Percentiles rank a stretch among this genome's conserved stretches.
Evolutionary conservation across 2,113 vertebrate species (phyloP).

Genomic region (Aythya baeri): DNA sequence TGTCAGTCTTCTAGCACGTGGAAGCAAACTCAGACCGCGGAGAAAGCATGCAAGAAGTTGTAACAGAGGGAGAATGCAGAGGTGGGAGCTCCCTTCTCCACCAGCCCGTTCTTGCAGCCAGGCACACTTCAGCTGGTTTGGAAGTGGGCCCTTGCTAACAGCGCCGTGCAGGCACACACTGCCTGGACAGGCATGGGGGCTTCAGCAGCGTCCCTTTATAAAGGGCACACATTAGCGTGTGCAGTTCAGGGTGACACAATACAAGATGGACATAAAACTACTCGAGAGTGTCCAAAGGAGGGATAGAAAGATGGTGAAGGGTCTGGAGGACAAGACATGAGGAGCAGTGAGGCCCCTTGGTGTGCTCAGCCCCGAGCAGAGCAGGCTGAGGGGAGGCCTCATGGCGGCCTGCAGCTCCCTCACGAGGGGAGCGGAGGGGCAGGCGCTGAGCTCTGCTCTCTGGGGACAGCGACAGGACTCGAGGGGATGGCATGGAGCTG

Average conservation of each 20-base stretch:
- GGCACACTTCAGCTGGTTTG: neutral
- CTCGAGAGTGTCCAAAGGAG: neutral
- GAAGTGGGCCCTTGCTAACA: fast-evolving
- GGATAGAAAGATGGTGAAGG: neutral
- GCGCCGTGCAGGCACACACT: neutral
- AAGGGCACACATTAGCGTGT: neutral
- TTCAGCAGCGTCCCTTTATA: neutral
- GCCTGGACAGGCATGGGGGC: neutral
- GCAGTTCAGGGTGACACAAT: neutral
- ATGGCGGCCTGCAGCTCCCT: neutral
- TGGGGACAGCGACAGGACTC: neutral
- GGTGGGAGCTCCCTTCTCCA: neutral
- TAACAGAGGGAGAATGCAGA: neutral
- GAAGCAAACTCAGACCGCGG: neutral
- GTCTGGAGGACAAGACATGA: neutral
- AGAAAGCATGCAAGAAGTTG: neutral
- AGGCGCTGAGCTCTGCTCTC: neutral
- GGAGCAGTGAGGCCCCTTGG: neutral
- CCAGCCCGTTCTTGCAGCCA: neutral
- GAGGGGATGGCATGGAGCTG: neutral
- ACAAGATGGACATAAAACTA: neutral
- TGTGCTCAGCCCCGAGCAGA: neutral
- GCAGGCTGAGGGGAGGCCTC: neutral
- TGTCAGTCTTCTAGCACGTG: neutral
- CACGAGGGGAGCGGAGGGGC: neutral